Percentiles rank a stretch among this genome's conserved stretches.
Evolutionary conservation across 2,113 vertebrate genomes (phyloP).

Genomic region (Lota lota): DNA sequence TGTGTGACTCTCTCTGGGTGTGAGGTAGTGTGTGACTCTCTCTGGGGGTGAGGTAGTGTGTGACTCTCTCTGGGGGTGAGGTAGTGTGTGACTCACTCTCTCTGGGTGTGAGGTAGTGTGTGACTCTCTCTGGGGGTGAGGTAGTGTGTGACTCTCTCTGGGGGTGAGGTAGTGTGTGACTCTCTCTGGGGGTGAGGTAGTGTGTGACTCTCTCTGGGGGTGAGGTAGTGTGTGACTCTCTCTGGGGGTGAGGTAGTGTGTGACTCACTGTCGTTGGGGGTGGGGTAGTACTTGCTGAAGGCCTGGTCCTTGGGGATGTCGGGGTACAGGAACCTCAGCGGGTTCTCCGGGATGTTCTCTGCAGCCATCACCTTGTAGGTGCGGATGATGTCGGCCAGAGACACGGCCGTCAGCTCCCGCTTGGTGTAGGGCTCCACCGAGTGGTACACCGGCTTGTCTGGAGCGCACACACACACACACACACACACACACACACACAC

Average conservation of each 20-base stretch:
- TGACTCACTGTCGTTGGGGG: constrained; percentile 85
- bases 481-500: constrained; percentile 4
- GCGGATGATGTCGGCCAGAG: constrained; percentile 92
- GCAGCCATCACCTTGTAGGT: constrained; percentile 97
- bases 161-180: no score
- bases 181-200: no score
- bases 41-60: no score
- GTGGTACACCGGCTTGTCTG: constrained; percentile 81
- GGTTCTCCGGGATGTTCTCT: constrained; percentile 94
- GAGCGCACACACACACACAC: background rate
- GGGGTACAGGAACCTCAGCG: constrained; percentile 89
- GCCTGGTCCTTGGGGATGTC: constrained; percentile 87
- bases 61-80: no score
- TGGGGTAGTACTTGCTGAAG: constrained; percentile 95
- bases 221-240: background rate
- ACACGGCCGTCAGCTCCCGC: constrained; percentile 89
- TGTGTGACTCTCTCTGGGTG: no score
- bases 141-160: no score
- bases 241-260: background rate
- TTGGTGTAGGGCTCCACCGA: constrained; percentile 95
- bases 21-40: no score
- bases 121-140: no score
- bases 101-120: no score
- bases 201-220: no score
- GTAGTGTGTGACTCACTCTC: no score